Percentiles rank a stretch among this genome's conserved stretches.
Conservation (phyloP, 2,113 vertebrate species). For the Hepsetus odoe region DNA sequence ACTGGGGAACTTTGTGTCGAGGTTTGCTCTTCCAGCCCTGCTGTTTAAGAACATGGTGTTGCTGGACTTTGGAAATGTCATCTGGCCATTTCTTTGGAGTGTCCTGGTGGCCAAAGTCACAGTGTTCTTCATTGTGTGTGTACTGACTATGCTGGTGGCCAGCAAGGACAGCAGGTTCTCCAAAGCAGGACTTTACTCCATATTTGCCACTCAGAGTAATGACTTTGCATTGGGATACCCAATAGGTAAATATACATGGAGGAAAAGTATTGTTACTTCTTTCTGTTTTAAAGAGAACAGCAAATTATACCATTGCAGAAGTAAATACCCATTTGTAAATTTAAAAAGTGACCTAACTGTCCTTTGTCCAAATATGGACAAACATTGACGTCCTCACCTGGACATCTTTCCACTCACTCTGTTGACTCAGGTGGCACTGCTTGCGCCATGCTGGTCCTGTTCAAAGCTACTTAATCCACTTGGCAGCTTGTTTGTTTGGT, state of each 20-base stretch:
- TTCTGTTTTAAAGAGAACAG: not conserved
- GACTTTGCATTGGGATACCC: slow-evolving; percentile 98
- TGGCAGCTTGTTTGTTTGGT: slow-evolving; percentile 26
- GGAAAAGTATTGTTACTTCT: not conserved
- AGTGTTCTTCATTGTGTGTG: slow-evolving; percentile 87
- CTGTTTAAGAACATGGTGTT: slow-evolving; percentile 98
- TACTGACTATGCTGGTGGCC: slow-evolving; percentile 87
- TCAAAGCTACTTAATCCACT: not conserved
- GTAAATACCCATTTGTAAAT: not conserved
- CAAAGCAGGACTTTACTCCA: slow-evolving; percentile 95
- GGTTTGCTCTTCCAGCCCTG: slow-evolving; percentile 94
- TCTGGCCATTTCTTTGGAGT: slow-evolving; percentile 94
- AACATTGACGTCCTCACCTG: not conserved
- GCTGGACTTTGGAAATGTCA: slow-evolving; percentile 90
- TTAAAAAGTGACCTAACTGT: not conserved
- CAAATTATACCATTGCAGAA: not conserved
- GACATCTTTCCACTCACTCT: too few relatives aligned
- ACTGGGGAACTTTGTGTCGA: slow-evolving; percentile 93
- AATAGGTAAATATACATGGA: slow-evolving; percentile 83
- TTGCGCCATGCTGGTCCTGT: slow-evolving; percentile 11
- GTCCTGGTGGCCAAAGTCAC: slow-evolving; percentile 91
- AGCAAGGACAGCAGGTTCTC: slow-evolving; percentile 85
- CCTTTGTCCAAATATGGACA: not conserved
- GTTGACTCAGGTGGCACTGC: slow-evolving; percentile 6
- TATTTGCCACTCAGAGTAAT: slow-evolving; percentile 98